Evolutionary conservation across 2,888 invertebrate genomes (phyloP).

Genomic region (Pocota personata): DNA sequence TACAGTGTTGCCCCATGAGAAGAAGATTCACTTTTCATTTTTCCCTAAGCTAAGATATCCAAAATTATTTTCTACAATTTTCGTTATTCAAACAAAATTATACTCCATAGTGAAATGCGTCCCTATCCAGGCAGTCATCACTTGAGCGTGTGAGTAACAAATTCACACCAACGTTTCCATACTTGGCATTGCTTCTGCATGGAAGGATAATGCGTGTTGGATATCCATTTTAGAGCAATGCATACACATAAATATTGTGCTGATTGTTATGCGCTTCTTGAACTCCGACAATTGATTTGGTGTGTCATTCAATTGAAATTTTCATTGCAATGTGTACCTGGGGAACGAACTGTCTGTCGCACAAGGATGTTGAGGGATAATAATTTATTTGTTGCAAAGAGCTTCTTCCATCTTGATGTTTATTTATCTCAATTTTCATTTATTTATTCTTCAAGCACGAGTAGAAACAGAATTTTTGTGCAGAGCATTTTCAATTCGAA

Average conservation of each 20-base stretch:
- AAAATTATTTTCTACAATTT: background rate
- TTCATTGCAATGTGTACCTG: slow-evolving; percentile 8
- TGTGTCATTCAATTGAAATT: slow-evolving; percentile 11
- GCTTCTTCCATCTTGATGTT: background rate
- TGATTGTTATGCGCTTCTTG: slow-evolving; percentile 3
- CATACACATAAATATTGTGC: background rate
- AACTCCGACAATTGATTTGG: slow-evolving; percentile 26
- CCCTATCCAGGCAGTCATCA: background rate
- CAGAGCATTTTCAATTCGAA: background rate
- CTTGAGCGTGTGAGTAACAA: background rate
- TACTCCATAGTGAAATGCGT: slow-evolving; percentile 6
- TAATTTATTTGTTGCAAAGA: background rate
- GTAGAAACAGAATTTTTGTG: background rate
- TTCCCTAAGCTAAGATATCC: background rate
- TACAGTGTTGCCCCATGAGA: background rate
- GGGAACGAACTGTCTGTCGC: background rate
- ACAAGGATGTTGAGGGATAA: background rate
- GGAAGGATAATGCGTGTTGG: slow-evolving; percentile 7
- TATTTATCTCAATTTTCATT: background rate
- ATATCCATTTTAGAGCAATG: slow-evolving; percentile 11
- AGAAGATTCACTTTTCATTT: background rate
- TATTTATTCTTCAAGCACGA: background rate
- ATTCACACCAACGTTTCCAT: background rate
- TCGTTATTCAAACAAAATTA: slow-evolving; percentile 17
- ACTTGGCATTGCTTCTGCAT: background rate